Conservation (phyloP, 2,113 vertebrate genomes). For the Tonatia bakeri region DNA sequence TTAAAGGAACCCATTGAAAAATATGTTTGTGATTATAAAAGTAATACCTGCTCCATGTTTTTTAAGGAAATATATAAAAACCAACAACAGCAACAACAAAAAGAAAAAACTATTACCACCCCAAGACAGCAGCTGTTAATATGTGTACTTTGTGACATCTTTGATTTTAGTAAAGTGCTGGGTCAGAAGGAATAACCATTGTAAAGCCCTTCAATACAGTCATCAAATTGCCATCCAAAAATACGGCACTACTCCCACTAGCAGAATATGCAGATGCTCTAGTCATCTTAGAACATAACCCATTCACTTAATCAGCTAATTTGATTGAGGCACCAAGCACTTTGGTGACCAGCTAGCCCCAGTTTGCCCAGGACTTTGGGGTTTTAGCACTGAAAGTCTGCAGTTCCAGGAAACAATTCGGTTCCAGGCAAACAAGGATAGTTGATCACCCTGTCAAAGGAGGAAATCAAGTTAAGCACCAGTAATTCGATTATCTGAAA, state of each 20-base stretch:
- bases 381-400: neutral
- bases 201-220: neutral
- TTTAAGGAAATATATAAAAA: constrained; percentile 7
- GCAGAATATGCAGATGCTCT: neutral
- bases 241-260: neutral
- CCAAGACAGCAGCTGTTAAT: neutral
- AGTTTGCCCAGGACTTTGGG: neutral
- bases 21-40: neutral
- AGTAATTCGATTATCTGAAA: too few species aligned
- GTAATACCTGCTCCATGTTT: neutral
- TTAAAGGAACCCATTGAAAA: neutral
- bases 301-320: neutral
- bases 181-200: neutral
- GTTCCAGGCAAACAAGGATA: neutral
- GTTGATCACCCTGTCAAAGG: neutral
- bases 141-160: neutral
- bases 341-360: neutral
- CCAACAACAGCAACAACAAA: neutral
- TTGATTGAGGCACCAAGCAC: neutral
- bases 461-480: neutral
- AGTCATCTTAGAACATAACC: neutral
- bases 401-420: neutral
- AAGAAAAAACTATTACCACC: neutral
- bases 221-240: neutral
- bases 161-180: neutral